A percentile compares a stretch with the other conserved stretches of the same genome.
Conservation (phyloP, 1,140 invertebrate genomes). For the Rhizoglyphus robini region DNA sequence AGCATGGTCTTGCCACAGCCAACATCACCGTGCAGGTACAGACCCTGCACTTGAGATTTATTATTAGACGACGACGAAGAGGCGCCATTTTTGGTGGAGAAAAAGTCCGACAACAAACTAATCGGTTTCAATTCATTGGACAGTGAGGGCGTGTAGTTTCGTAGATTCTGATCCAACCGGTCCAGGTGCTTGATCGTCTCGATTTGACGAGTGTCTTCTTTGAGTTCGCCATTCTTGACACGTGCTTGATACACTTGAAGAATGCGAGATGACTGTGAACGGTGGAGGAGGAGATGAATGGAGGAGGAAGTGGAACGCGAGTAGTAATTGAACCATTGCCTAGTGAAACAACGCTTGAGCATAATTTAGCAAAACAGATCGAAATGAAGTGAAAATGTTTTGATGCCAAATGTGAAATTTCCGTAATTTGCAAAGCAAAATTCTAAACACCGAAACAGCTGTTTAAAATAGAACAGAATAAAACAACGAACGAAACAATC, state of each 20-base stretch:
- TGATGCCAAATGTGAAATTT: no score
- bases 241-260: background rate
- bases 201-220: conserved; percentile 1
- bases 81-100: background rate
- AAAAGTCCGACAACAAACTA: background rate
- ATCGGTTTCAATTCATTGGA: background rate
- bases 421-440: no score
- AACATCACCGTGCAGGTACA: conserved; percentile 43
- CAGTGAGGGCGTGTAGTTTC: background rate
- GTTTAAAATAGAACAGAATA: no score
- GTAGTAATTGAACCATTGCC: no score
- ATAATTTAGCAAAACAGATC: no score
- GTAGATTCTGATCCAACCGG: background rate
- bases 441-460: no score
- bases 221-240: background rate
- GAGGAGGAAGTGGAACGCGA: no score
- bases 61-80: background rate
- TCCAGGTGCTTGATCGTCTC: background rate
- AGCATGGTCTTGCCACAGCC: conserved; percentile 94
- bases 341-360: no score
- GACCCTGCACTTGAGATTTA: conserved; percentile 26
- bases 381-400: no score
- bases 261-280: background rate
- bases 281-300: no score
- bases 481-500: no score